Base-by-base conservation (phyloP, 2,888 invertebrate genomes). In the Hyppa rectilinea region DNA sequence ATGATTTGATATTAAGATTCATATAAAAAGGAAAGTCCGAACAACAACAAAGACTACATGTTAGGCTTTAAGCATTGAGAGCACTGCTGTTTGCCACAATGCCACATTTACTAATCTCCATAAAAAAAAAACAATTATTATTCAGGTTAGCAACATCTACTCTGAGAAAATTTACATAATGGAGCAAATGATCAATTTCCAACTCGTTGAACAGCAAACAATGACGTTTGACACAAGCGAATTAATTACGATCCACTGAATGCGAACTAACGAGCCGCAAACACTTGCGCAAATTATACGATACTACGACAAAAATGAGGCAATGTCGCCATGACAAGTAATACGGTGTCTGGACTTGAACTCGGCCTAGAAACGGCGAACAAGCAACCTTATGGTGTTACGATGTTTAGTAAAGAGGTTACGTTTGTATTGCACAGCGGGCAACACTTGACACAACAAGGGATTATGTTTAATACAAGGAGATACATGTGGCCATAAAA, bases 161-260 rank as follows among this genome's bases (percentile, higher is more conserved):
- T 20, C 50, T 43, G 23, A 71, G 20, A 91, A 40, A 12, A 45
- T 91, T 87, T 84, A 72, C 90, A 90, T 90, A 90, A 90, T 86
- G 62, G 36, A 40, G 62, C 66, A 62, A 72, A 77, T 63, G 62
- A 79, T 70, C 80, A 85, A 69, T 86, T 90, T 90, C 88, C 89
- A 70, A 83, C 71, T 83, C 87, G 85, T 78, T 87, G 88, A 81
- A 52, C 85, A 81, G 23, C 69, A 64, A 81, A 81, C 80, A 82
- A 78, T 75, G 83, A 83, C 82, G 83, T 85, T 81, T 86, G 87
- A 87, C 87, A 87, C 79, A 81, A 83, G 75, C 62, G 70, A 61
- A 85, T 90, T 89, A 90, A 86, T 88, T 79, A 72, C 87, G 76
- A 71, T 62, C 79, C 90, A 90, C 56, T 92, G 91, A 92, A 90